phyloP scores from a whole-genome alignment of 2,797 vertebrate species.

The Jordanella pulchra region DNA sequence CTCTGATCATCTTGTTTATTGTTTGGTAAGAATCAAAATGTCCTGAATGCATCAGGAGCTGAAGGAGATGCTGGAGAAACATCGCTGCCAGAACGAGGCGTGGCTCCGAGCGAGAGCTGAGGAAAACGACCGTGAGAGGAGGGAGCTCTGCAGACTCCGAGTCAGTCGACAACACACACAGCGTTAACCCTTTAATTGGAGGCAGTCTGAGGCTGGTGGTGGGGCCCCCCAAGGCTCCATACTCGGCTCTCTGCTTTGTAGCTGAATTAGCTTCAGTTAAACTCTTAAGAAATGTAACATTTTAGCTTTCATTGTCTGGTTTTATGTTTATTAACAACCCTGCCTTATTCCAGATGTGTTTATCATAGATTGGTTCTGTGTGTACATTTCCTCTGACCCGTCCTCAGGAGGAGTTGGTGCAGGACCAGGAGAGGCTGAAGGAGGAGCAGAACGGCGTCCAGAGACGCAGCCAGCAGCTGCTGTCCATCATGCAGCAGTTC shows the following conservation, averaged over 20 bases:
- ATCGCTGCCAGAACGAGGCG: conserved; percentile 72
- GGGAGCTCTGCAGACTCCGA: conserved; percentile 69
- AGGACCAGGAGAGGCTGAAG: conserved; percentile 77
- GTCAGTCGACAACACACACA: conserved; percentile 46
- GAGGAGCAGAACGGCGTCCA: conserved; percentile 81
- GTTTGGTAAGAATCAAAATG: not conserved
- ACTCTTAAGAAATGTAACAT: no score
- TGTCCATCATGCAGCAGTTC: conserved; percentile 87
- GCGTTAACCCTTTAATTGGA: not conserved
- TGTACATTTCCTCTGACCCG: not conserved
- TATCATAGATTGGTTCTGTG: not conserved
- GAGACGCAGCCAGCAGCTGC: conserved; percentile 81
- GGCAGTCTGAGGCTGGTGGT: not conserved
- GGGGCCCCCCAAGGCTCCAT: not conserved
- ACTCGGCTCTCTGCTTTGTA: not conserved
- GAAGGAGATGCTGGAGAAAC: conserved; percentile 76
- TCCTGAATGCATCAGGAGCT: conserved; percentile 65
- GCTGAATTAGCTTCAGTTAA: not conserved
- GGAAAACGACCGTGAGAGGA: conserved; percentile 80
- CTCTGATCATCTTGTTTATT: not conserved
- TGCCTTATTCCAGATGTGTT: not conserved
- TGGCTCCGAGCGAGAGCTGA: conserved; percentile 77
- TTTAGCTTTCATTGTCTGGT: not conserved
- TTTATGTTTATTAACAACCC: not conserved
- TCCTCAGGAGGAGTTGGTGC: conserved; percentile 66